phyloP scores from a whole-genome alignment of 2,113 vertebrate genomes.

The Dipodomys spectabilis region DNA sequence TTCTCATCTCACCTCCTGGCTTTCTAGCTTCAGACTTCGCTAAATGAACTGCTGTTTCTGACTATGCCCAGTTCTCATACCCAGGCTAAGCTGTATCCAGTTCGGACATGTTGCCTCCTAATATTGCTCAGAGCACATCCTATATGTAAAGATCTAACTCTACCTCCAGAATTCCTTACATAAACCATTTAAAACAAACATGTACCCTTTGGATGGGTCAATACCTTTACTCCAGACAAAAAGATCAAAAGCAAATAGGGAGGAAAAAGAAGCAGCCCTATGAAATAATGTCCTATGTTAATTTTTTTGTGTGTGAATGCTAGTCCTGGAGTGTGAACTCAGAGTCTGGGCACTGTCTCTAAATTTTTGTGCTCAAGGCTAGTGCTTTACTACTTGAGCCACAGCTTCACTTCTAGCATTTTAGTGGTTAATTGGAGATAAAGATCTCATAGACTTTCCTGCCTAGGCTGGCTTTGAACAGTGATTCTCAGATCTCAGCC shows the following conservation, averaged over 20 bases:
- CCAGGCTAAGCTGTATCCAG: background rate
- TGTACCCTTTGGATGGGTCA: conserved; percentile 22
- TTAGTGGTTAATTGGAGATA: too few relatives aligned
- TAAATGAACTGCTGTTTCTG: background rate
- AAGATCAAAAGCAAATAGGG: background rate
- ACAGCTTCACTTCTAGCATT: too few relatives aligned
- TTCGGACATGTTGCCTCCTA: background rate
- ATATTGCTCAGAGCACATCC: background rate
- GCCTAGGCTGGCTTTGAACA: too few relatives aligned
- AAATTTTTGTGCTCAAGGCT: too few relatives aligned
- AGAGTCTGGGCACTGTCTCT: too few relatives aligned
- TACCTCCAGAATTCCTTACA: background rate
- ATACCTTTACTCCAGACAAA: background rate
- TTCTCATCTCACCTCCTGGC: background rate
- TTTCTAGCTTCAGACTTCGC: background rate
- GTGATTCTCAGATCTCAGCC: too few relatives aligned
- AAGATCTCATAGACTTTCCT: too few relatives aligned
- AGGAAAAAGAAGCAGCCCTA: background rate
- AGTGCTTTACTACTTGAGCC: too few relatives aligned
- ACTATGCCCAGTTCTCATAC: background rate
- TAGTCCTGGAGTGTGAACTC: too few relatives aligned
- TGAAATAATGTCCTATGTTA: background rate
- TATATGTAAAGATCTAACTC: background rate
- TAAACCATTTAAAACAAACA: conserved; percentile 23
- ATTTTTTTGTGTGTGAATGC: background rate